Evolutionary conservation across 2,888 invertebrate species (phyloP), one percentile per base, ranked within the genome.

Genomic region (Congeria kusceri): DNA sequence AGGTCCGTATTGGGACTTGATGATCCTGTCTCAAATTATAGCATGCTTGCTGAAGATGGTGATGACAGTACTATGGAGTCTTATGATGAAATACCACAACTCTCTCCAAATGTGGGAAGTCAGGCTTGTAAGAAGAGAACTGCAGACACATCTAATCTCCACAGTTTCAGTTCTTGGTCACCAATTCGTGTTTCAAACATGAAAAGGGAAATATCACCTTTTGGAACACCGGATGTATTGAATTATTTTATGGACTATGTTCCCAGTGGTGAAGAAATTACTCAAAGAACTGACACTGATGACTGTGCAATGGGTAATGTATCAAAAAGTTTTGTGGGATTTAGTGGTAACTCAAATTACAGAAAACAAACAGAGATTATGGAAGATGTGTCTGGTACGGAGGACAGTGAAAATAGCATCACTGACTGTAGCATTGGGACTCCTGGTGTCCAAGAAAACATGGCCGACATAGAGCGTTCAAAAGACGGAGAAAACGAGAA

Each of bases 1-100:
- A 59, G 79, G 56, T n/a, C 47, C 49, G 27, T 75, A 63, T 74
- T 77, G 69, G 29, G 57, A 20, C 56, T 69, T 15, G 77, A 76
- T 77, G 75, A 79, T 18, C 62, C 70, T 46, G 49, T 53, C 13
- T 64, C 66, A 3, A n/a, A n/a, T n/a, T n/a, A n/a, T n/a, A n/a
- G n/a, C n/a, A n/a, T n/a, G n/a, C n/a, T n/a, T n/a, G 9, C 1
- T 39, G 39, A 39, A 13, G 39, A 39, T 39, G 9, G 13, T 11
- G 9, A 13, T 11, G 9, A 39, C 15, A 39, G 39, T 39, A 32
- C 32, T 32, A 32, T 32, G 32, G 32, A 32, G 32, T 32, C 32
- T 32, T 7, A 5, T 39, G 39, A 39, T 11, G 39, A 39, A 39
- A 5, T 39, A 15, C 39, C 39, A 39, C 39, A 3, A 13, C 9